These are phyloP conservation scores for Eupithecia exiguata DNA, from an alignment of 2,888 invertebrate species.

Conservation along the genomic window DNA sequence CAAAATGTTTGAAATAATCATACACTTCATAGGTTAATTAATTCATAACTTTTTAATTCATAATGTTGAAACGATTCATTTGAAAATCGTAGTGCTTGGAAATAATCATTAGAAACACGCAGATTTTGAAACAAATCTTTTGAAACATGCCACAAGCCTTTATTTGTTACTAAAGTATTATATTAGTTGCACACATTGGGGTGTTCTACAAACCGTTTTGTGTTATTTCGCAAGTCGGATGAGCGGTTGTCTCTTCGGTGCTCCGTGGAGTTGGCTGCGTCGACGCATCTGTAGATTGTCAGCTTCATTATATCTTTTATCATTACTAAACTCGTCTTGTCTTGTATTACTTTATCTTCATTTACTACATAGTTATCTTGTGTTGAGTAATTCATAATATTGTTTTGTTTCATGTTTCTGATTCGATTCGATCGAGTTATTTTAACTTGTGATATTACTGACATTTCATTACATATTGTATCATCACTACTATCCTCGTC, in stretches of 20 bases:
- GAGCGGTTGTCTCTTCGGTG: constrained; percentile 72
- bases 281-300: constrained; percentile 66
- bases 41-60: no score
- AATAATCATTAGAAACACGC: neutral
- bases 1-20: no score
- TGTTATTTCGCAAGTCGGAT: constrained; percentile 67
- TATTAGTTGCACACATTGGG: constrained; percentile 35
- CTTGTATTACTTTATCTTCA: neutral
- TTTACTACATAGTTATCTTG: neutral
- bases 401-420: neutral
- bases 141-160: neutral
- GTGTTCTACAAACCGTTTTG: constrained; percentile 71
- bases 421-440: neutral
- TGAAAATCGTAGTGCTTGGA: neutral
- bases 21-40: no score
- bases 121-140: neutral
- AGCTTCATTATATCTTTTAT: constrained; percentile 2
- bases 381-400: neutral
- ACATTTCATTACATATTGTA: neutral
- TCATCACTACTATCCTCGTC: neutral
- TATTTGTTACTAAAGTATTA: neutral
- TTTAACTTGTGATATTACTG: neutral
- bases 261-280: constrained; percentile 56
- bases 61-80: neutral
- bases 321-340: neutral